These are phyloP conservation scores for Drosophila leontia DNA, from an alignment of 1,140 invertebrate species.

Conservation along the genomic window DNA sequence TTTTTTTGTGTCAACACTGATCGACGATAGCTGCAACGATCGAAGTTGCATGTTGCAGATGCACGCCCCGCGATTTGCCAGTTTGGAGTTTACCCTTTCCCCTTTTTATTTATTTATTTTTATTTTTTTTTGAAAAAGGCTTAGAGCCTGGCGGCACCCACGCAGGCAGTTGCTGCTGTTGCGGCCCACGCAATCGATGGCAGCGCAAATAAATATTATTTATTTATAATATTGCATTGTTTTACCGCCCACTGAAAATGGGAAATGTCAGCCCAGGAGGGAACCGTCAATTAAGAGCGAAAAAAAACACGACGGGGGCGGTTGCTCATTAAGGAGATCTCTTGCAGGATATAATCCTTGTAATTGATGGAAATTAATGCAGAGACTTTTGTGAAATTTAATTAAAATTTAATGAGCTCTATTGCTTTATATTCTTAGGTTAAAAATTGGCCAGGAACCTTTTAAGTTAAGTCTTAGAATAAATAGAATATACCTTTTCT, in stretches of 20 bases:
- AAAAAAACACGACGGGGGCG: not conserved
- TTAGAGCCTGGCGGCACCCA: slow-evolving; percentile 39
- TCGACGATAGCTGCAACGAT: slow-evolving; percentile 3
- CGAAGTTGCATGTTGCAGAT: slow-evolving; percentile 57
- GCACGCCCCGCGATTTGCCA: slow-evolving; percentile 58
- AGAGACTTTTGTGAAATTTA: not conserved
- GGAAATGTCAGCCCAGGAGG: not conserved
- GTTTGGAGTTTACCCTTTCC: slow-evolving; percentile 7
- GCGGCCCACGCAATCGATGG: slow-evolving; percentile 57
- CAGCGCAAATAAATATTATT: slow-evolving; percentile 66
- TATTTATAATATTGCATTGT: slow-evolving; percentile 50
- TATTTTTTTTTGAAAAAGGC: slow-evolving; percentile 1
- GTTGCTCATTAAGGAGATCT: slow-evolving; percentile 19
- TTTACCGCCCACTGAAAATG: slow-evolving; percentile 13
- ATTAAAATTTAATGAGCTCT: too few species aligned
- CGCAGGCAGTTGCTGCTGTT: slow-evolving; percentile 9
- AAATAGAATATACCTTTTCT: not conserved
- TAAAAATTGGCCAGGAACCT: not conserved
- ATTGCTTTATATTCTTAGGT: too few species aligned
- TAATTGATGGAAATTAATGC: not conserved
- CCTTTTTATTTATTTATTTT: too few species aligned
- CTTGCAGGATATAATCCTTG: not conserved
- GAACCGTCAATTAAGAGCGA: slow-evolving; percentile 33
- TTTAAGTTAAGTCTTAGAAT: not conserved
- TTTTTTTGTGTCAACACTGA: slow-evolving; percentile 21